phyloP scores from a whole-genome alignment of 2,888 invertebrate genomes.

The Trilocha varians region DNA sequence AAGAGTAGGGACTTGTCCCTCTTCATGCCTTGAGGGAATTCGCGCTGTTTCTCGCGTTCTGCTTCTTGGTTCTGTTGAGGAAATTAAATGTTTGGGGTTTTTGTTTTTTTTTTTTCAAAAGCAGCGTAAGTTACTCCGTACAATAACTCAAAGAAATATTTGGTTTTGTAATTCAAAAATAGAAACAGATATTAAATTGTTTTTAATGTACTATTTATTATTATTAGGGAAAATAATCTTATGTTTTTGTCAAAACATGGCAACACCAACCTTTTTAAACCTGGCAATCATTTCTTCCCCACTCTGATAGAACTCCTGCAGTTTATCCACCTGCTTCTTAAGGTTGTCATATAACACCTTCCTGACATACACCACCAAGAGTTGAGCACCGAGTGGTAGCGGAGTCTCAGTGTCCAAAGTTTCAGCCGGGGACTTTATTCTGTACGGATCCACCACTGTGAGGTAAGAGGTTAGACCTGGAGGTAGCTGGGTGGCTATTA shows the following conservation, averaged over 20 bases:
- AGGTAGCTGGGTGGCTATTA: slow-evolving; percentile 85
- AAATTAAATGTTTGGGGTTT: too few species aligned
- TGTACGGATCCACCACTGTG: slow-evolving; percentile 86
- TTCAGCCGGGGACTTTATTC: slow-evolving; percentile 88
- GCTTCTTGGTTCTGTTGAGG: slow-evolving; percentile 55
- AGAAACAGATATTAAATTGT: too few species aligned
- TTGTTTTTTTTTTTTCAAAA: too few species aligned
- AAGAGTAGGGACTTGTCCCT: slow-evolving; percentile 86
- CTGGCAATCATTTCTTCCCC: slow-evolving; percentile 57
- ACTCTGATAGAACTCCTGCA: slow-evolving; percentile 50
- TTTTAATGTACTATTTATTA: too few species aligned
- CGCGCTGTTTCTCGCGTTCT: slow-evolving; percentile 61
- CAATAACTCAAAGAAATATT: too few species aligned
- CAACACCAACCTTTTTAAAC: slow-evolving; percentile 47
- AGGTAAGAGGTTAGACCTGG: slow-evolving; percentile 83
- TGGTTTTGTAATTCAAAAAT: too few species aligned
- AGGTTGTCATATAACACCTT: slow-evolving; percentile 74
- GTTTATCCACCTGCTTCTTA: slow-evolving; percentile 39
- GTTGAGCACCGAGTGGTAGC: slow-evolving; percentile 85
- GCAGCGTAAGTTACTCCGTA: too few species aligned
- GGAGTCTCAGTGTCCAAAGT: slow-evolving; percentile 77
- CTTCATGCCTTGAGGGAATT: slow-evolving; percentile 76
- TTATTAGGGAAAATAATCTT: too few species aligned
- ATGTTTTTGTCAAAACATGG: neutral
- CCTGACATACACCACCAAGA: slow-evolving; percentile 83